Conservation (phyloP, 2,113 vertebrate species). For the Pantherophis guttatus region DNA sequence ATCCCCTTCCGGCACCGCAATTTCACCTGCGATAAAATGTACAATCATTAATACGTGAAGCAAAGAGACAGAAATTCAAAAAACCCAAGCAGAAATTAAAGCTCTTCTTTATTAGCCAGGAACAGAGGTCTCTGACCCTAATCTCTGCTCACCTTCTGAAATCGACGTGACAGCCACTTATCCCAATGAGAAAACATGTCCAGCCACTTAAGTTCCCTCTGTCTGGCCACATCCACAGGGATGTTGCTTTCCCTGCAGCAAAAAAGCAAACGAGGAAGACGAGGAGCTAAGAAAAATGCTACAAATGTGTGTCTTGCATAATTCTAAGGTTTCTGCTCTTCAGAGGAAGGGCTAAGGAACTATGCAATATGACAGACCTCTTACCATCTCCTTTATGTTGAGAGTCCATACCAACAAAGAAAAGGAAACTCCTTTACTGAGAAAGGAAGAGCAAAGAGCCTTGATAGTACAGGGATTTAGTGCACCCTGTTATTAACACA, state of each 20-base stretch:
- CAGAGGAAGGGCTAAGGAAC: neutral
- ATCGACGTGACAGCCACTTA: conserved; percentile 86
- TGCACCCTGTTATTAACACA: no score
- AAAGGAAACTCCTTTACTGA: neutral
- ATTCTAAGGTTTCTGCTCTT: neutral
- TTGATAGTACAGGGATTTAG: no score
- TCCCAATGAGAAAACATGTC: conserved; percentile 92
- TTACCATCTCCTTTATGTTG: neutral
- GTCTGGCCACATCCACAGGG: conserved; percentile 82
- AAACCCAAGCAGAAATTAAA: neutral
- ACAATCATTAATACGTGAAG: neutral
- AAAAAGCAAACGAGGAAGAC: neutral
- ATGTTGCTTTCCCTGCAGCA: conserved; percentile 75
- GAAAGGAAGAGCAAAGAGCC: neutral
- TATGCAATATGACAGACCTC: no score
- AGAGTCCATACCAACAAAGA: neutral
- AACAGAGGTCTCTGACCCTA: neutral
- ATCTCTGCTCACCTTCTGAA: conserved; percentile 81
- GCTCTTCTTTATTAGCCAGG: neutral
- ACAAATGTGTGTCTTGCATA: neutral
- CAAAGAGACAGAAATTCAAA: neutral
- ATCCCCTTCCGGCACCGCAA: conserved; percentile 88
- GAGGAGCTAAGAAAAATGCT: neutral
- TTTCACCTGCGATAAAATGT: conserved; percentile 78
- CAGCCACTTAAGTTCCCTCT: conserved; percentile 90